Base-by-base conservation (phyloP, 2,113 vertebrate species). In the Cyprinus carpio region DNA sequence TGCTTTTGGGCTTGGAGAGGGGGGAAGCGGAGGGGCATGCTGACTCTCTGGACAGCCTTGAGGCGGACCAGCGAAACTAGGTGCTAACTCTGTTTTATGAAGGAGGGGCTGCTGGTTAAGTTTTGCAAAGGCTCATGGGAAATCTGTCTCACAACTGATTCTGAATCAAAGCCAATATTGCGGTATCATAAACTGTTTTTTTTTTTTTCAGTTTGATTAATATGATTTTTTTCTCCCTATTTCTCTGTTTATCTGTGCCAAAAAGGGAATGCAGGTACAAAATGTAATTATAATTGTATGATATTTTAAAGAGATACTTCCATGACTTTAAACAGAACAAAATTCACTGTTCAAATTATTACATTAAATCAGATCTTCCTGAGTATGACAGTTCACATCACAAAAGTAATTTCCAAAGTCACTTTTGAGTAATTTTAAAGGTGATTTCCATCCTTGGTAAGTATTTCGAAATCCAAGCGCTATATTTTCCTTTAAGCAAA, bases 61-160 rank as follows among this genome's bases (percentile, higher is more conserved):
- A 91, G 92, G 93, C 87, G 88, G 72, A 91, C 88, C 89, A 92
- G 92, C 90, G 92, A 94, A 93, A 93, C 92, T 94, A 95, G 92
- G 93, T 94, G 93, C 93, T 94, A 94, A 94, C 91, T 94, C 91
- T 65, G 91, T 89, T 90, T 92, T 92, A 90, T 89, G 90, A 85
- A 85, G 92, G 90, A 91, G 90, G 92, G 91, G 91, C 90, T 92
- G 91, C 87, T 90, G 92, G 91, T 92, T 93, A 69, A 89, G 91
- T 88, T 92, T 86, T 87, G 86, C 82, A 76, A 65, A 89, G 93
- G 88, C 93, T 94, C 93, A 91, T 93, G 93, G 94, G 93, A 94
- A 94, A 94, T 94, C 91, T 94, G 92, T 88, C 91, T 77, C 92
- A 91, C 91, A 93, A 94, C 92, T 92, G 92, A 93, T 92, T 92